A percentile compares a stretch with the other conserved stretches of the same genome.
phyloP scores from a whole-genome alignment of 2,797 vertebrate species.

The Platalea minor region DNA sequence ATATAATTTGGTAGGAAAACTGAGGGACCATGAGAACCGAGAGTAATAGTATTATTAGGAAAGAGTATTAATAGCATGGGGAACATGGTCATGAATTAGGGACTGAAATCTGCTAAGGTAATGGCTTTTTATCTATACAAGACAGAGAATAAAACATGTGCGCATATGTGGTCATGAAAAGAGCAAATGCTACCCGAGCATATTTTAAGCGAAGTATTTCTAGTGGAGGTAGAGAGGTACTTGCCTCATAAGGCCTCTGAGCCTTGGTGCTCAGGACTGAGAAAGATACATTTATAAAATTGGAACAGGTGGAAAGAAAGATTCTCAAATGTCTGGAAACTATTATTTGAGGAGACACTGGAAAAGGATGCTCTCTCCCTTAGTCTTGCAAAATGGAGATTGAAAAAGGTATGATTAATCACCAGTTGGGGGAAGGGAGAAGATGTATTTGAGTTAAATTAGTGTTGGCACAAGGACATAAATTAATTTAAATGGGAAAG shows the following conservation, averaged over 20 bases:
- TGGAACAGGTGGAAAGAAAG: not conserved
- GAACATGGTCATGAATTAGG: not conserved
- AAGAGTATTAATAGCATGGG: not conserved
- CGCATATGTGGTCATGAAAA: not conserved
- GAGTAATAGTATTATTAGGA: not conserved
- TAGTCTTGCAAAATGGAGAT: not conserved
- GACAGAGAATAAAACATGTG: not conserved
- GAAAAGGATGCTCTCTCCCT: not conserved
- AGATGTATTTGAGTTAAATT: not conserved
- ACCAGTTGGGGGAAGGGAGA: not conserved
- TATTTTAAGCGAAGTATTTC: not conserved
- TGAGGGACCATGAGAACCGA: not conserved
- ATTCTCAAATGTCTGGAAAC: not conserved
- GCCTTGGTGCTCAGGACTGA: not conserved
- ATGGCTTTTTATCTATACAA: not conserved
- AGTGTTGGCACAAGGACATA: not conserved
- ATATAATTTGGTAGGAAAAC: not conserved
- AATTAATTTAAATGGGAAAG: slow-evolving; percentile 8
- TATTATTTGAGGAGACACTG: not conserved
- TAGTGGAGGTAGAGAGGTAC: not conserved
- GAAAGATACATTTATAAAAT: not conserved
- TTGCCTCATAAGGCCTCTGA: not conserved
- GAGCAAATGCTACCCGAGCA: not conserved
- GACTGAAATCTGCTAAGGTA: not conserved
- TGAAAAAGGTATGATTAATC: not conserved